Percentiles rank a stretch among this genome's conserved stretches.
These are phyloP conservation scores for Ptilonorhynchus violaceus DNA, from an alignment of 2,113 vertebrate genomes.

Conservation along the genomic window DNA sequence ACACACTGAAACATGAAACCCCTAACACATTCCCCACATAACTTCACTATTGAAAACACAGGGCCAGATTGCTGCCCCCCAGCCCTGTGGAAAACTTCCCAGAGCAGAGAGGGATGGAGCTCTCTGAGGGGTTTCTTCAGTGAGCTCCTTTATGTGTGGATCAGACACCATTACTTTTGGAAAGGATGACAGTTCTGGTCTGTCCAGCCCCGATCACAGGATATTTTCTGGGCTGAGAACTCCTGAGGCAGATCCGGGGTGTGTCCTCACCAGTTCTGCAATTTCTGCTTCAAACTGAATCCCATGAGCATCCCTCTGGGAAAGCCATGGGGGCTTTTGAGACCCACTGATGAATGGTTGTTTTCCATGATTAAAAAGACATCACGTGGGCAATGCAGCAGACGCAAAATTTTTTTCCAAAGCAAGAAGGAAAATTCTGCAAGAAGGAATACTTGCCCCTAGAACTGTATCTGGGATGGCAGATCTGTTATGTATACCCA, in stretches of 20 bases:
- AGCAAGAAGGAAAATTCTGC: not conserved
- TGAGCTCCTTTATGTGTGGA: fast-evolving
- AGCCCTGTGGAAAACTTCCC: not conserved
- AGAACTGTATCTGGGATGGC: not conserved
- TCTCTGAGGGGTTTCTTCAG: not conserved
- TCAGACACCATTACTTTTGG: not conserved
- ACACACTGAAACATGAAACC: conserved; percentile 46
- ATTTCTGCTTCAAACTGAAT: not conserved
- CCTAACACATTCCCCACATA: conserved; percentile 53
- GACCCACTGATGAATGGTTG: not conserved
- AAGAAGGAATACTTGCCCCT: not conserved
- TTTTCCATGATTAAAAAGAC: not conserved
- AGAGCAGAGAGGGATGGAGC: not conserved
- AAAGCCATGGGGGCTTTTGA: not conserved
- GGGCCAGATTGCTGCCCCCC: not conserved
- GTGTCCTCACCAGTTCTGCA: not conserved
- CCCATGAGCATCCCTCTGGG: not conserved
- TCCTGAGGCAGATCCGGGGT: not conserved
- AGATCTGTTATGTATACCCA: not conserved
- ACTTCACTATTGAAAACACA: conserved; percentile 37
- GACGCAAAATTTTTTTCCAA: not conserved
- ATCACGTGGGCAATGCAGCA: not conserved
- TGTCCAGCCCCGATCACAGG: not conserved
- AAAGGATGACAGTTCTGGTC: not conserved
- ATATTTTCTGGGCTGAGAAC: not conserved